A percentile compares a stretch with the other conserved stretches of the same genome.
These are phyloP conservation scores for Phallusia fumigata DNA, from an alignment of 23 tunicate species.

Conservation along the genomic window DNA sequence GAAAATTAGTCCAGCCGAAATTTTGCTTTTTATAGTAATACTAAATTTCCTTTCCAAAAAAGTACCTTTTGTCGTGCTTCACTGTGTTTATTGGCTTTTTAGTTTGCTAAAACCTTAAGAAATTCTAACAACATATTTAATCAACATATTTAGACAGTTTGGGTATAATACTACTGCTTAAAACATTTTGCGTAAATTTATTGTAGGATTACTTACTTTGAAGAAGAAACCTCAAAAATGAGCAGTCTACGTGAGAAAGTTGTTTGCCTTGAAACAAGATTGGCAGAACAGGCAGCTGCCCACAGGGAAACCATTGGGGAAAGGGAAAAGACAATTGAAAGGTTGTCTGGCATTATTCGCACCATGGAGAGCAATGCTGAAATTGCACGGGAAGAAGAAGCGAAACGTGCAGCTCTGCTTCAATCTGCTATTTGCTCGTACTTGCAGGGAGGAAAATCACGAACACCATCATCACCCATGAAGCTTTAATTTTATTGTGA, in stretches of 20 bases:
- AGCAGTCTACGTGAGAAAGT: slow-evolving; percentile 47
- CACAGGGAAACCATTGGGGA: slow-evolving; percentile 40
- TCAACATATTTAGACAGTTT: no score
- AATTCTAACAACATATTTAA: no score
- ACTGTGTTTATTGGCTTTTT: no score
- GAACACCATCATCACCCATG: not conserved
- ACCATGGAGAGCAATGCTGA: slow-evolving; percentile 34
- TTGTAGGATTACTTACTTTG: slow-evolving; percentile 48
- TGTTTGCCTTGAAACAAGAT: slow-evolving; percentile 33
- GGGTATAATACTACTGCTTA: no score
- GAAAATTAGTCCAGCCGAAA: no score
- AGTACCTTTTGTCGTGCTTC: no score
- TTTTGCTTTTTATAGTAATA: no score
- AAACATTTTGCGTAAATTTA: no score
- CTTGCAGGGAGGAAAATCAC: slow-evolving; percentile 33
- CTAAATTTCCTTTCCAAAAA: no score
- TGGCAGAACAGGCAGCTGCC: slow-evolving; percentile 32
- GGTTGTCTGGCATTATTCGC: slow-evolving; percentile 34
- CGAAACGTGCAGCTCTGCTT: slow-evolving; percentile 47
- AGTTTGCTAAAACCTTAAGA: no score
- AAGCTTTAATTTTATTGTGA: no score
- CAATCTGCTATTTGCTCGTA: slow-evolving; percentile 68
- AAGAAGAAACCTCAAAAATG: slow-evolving; percentile 50
- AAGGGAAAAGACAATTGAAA: slow-evolving; percentile 51
- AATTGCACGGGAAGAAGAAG: slow-evolving; percentile 55